phyloP scores from a whole-genome alignment of 2,797 vertebrate species.

The Mormyrus proboscirostris region DNA sequence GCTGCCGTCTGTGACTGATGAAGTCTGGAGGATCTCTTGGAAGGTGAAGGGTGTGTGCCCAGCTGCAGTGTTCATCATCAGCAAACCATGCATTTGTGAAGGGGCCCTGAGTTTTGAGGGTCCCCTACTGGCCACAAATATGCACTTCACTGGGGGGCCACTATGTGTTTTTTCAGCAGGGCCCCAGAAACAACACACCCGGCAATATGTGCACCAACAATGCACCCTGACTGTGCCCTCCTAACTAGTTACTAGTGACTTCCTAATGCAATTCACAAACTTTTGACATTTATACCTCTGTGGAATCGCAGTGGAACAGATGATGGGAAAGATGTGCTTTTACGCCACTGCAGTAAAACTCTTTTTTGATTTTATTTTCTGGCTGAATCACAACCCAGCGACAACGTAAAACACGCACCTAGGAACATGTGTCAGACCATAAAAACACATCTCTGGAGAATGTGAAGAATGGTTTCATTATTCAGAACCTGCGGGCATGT shows the following conservation, averaged over 20 bases:
- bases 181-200: neutral
- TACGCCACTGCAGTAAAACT: neutral
- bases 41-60: neutral
- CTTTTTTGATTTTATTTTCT: neutral
- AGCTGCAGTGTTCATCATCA: neutral
- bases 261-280: neutral
- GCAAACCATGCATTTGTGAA: neutral
- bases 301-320: neutral
- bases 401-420: neutral
- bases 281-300: neutral
- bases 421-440: slow-evolving; percentile 1
- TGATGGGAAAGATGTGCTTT: neutral
- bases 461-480: neutral
- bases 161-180: neutral
- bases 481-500: neutral
- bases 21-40: neutral
- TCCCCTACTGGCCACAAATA: neutral
- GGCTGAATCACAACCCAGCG: neutral
- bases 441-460: neutral
- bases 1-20: neutral
- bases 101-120: neutral
- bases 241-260: neutral
- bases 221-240: neutral
- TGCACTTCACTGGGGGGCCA: neutral
- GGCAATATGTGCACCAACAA: neutral